Conservation (phyloP, 1,140 invertebrate genomes). For the Megathymus violae region DNA sequence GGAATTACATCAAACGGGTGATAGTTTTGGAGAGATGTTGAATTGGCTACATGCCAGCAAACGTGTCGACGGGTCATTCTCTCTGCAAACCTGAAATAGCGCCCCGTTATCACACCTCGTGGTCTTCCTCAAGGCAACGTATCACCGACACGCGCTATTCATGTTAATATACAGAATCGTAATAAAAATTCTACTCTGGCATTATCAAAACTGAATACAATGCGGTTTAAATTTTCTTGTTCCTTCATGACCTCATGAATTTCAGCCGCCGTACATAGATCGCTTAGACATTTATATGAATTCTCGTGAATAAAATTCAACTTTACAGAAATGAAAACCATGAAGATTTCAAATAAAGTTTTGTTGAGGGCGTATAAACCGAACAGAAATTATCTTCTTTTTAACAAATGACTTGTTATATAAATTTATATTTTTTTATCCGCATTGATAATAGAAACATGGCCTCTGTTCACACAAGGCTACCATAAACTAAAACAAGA, state of each 20-base stretch:
- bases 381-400: too few species aligned
- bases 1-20: conserved; percentile 1
- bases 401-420: too few species aligned
- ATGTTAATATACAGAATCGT: background rate
- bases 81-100: conserved; percentile 5
- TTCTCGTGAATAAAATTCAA: too few species aligned
- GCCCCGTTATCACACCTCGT: conserved; percentile 8
- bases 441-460: conserved; percentile 2
- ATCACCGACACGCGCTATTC: background rate
- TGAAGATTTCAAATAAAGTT: too few species aligned
- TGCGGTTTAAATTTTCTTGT: background rate
- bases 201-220: background rate
- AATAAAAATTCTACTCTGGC: background rate
- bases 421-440: too few species aligned
- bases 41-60: background rate
- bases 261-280: too few species aligned
- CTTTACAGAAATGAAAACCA: too few species aligned
- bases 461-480: background rate
- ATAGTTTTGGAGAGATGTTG: background rate
- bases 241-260: too few species aligned
- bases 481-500: conserved; percentile 21
- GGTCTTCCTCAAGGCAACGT: background rate
- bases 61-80: conserved; percentile 8
- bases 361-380: too few species aligned
- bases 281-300: too few species aligned